A percentile compares a stretch with the other conserved stretches of the same genome.
phyloP scores from a whole-genome alignment of 1,140 invertebrate species.

The Cydia splendana region DNA sequence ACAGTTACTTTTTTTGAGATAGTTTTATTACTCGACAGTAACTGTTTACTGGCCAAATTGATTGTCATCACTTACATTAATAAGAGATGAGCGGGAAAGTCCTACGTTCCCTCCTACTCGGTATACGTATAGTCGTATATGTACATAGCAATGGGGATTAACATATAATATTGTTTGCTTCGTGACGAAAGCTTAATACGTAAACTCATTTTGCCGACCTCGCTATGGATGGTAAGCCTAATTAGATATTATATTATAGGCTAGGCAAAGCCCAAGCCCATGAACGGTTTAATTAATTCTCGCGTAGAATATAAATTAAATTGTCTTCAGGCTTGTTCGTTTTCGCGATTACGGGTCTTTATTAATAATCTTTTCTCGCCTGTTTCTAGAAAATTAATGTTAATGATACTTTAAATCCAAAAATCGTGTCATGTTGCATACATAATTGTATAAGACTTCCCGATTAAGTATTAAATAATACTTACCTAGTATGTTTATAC shows the following conservation, averaged over 20 bases:
- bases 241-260: conserved; percentile 24
- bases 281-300: conserved; percentile 24
- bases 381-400: too few species aligned
- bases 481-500: too few species aligned
- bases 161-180: conserved; percentile 22
- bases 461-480: too few species aligned
- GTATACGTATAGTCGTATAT: too few species aligned
- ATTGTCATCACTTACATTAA: not conserved
- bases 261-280: conserved; percentile 1
- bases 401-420: too few species aligned
- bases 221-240: conserved; percentile 10
- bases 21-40: too few species aligned
- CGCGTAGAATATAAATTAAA: conserved; percentile 18
- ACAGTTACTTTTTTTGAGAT: too few species aligned
- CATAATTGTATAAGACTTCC: too few species aligned
- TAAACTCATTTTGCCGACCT: conserved; percentile 7
- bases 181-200: not conserved
- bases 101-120: not conserved
- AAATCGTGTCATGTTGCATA: too few species aligned
- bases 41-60: not conserved
- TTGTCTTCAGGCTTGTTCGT: not conserved
- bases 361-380: not conserved
- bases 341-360: not conserved
- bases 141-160: conserved; percentile 1
- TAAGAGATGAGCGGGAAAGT: not conserved